phyloP scores from a whole-genome alignment of 2,797 vertebrate genomes.

The Sylvilagus floridanus region DNA sequence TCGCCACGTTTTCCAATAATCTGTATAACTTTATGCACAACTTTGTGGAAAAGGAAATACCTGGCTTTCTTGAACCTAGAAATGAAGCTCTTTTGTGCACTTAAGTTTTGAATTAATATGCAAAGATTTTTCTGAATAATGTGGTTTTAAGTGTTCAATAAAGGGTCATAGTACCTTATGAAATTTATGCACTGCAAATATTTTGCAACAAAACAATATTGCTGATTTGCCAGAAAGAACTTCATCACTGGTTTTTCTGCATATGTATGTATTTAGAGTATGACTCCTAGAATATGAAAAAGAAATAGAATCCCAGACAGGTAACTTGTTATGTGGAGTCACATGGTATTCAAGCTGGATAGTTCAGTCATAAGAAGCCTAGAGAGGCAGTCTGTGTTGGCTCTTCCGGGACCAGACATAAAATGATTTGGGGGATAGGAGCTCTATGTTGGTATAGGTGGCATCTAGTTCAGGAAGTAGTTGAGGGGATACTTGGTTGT shows the following conservation, averaged over 20 bases:
- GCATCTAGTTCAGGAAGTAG: neutral
- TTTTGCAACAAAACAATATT: slow-evolving; percentile 52
- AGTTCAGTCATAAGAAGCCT: slow-evolving; percentile 19
- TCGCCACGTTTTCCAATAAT: slow-evolving; percentile 46
- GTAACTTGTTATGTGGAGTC: neutral
- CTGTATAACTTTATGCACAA: neutral
- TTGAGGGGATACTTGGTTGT: neutral
- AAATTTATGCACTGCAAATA: slow-evolving; percentile 35
- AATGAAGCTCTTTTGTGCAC: slow-evolving; percentile 43
- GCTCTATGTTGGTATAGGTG: neutral
- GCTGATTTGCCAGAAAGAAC: slow-evolving; percentile 1
- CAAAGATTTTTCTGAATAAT: slow-evolving; percentile 21
- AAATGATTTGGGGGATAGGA: neutral
- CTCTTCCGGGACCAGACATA: neutral
- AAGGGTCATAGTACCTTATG: slow-evolving; percentile 45
- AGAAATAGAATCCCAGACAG: slow-evolving; percentile 29
- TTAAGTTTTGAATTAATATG: slow-evolving; percentile 62
- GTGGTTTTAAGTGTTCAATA: slow-evolving; percentile 56
- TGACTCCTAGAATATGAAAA: neutral
- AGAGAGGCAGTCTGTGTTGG: neutral
- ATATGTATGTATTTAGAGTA: neutral
- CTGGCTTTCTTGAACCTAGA: slow-evolving; percentile 2
- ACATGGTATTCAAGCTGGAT: neutral
- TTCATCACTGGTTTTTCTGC: neutral
- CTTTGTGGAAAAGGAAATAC: slow-evolving; percentile 21